Conservation (phyloP, 2,797 vertebrate genomes). For the Pachyuromys duprasi region DNA sequence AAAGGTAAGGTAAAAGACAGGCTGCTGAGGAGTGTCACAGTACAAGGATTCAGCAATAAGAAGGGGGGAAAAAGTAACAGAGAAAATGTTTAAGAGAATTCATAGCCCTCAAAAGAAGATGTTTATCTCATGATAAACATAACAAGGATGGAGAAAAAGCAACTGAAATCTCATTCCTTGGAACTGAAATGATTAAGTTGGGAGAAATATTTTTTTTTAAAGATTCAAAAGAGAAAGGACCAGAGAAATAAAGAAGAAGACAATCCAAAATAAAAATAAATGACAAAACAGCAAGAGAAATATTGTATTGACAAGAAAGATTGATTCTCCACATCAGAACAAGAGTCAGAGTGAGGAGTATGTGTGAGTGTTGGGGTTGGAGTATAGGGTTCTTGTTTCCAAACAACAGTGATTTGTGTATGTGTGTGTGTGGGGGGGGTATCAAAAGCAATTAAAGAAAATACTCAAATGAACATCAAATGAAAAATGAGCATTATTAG, state of each 20-base stretch:
- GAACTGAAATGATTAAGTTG: slow-evolving; percentile 72
- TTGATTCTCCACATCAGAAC: slow-evolving; percentile 61
- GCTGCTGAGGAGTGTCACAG: slow-evolving; percentile 57
- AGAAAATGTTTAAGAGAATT: slow-evolving; percentile 76
- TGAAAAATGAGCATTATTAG: slow-evolving; percentile 36
- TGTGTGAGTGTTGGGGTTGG: neutral
- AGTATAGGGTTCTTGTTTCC: neutral
- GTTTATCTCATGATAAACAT: slow-evolving; percentile 79
- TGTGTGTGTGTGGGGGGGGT: neutral
- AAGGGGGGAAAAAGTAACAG: slow-evolving; percentile 73
- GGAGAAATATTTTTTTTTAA: slow-evolving; percentile 77
- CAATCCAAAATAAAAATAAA: slow-evolving; percentile 67
- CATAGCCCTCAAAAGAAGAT: slow-evolving; percentile 73
- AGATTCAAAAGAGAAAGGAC: slow-evolving; percentile 77
- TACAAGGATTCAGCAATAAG: slow-evolving; percentile 25
- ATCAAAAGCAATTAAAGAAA: neutral
- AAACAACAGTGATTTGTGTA: neutral
- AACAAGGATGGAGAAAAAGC: slow-evolving; percentile 41
- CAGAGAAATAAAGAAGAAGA: slow-evolving; percentile 73
- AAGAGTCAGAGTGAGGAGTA: neutral
- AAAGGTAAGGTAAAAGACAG: slow-evolving; percentile 74
- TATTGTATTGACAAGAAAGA: slow-evolving; percentile 58
- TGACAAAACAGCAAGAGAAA: slow-evolving; percentile 36
- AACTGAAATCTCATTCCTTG: slow-evolving; percentile 78
- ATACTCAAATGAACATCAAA: slow-evolving; percentile 40